Conservation (phyloP, 2,113 vertebrate species). For the Synchiropus splendidus region DNA sequence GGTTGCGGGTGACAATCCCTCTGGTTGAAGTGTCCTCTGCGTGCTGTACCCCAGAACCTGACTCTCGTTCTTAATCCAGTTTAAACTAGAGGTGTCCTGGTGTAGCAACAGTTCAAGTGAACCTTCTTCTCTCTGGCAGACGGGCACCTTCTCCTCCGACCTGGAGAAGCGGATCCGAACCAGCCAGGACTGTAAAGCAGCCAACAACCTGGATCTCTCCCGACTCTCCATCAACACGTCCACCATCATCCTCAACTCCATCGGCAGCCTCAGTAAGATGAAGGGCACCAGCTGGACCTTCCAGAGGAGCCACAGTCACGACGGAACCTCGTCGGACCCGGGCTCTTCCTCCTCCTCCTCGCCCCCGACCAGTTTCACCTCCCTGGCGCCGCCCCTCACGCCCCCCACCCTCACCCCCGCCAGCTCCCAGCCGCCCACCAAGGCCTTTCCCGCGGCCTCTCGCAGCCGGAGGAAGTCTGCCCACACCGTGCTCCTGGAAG, state of each 20-base stretch:
- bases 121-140: constrained; percentile 25
- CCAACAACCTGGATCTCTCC: constrained; percentile 52
- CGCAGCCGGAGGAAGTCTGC: constrained; percentile 75
- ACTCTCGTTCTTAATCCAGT: too few species aligned
- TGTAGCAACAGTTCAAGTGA: too few species aligned
- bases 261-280: constrained; percentile 86
- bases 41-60: too few species aligned
- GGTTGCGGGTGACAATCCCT: background rate
- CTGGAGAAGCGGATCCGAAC: constrained; percentile 61
- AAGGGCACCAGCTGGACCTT: constrained; percentile 74
- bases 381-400: constrained; percentile 46
- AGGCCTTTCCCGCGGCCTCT: constrained; percentile 48
- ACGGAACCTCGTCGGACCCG: constrained; percentile 32
- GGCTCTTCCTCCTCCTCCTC: constrained; percentile 39
- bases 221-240: constrained; percentile 68
- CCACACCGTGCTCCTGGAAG: constrained; percentile 77
- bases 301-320: constrained; percentile 47
- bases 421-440: background rate
- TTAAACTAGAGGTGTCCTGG: too few species aligned
- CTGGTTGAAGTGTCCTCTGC: background rate
- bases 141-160: constrained; percentile 65
- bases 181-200: constrained; percentile 52
- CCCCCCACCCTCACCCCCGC: constrained; percentile 27
- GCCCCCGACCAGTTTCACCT: constrained; percentile 10
- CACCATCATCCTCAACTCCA: constrained; percentile 84